Evolutionary conservation across 92 coral and sea anemone species (phyloP).

Genomic region (Diadumene lineata): DNA sequence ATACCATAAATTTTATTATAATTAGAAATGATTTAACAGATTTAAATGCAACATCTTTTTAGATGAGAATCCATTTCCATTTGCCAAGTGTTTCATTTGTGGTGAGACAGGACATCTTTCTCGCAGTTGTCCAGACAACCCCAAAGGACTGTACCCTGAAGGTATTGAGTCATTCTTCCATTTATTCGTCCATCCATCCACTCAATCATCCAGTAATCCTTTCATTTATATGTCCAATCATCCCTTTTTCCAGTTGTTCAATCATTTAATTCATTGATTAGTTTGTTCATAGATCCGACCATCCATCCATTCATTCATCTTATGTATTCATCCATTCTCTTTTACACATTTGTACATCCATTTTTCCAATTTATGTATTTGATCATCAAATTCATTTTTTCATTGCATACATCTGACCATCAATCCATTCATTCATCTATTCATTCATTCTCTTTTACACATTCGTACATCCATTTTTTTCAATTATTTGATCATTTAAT

Average conservation of each 20-base stretch:
- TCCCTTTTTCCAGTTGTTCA: no score
- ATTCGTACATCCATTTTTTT: no score
- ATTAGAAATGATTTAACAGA: background rate
- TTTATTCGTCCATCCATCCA: background rate
- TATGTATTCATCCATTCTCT: background rate
- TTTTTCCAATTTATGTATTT: no score
- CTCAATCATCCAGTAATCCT: no score
- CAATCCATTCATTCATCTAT: no score
- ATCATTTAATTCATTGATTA: background rate
- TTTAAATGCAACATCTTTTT: background rate
- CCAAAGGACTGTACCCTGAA: slow-evolving; percentile 96
- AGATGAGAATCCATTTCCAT: slow-evolving; percentile 66
- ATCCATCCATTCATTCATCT: background rate
- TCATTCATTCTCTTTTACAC: no score
- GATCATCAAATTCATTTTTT: no score
- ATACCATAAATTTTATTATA: background rate
- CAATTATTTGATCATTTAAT: no score
- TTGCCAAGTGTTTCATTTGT: slow-evolving; percentile 98
- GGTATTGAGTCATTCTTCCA: slow-evolving; percentile 37
- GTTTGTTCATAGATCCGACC: background rate
- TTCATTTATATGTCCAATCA: no score
- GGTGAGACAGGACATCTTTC: slow-evolving; percentile 90
- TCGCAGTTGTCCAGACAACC: slow-evolving; percentile 91
- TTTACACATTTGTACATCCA: no score
- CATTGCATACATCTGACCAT: no score